These are phyloP conservation scores for Gymnopithys bicolor DNA, from an alignment of 2,797 vertebrate genomes.

Conservation along the genomic window DNA sequence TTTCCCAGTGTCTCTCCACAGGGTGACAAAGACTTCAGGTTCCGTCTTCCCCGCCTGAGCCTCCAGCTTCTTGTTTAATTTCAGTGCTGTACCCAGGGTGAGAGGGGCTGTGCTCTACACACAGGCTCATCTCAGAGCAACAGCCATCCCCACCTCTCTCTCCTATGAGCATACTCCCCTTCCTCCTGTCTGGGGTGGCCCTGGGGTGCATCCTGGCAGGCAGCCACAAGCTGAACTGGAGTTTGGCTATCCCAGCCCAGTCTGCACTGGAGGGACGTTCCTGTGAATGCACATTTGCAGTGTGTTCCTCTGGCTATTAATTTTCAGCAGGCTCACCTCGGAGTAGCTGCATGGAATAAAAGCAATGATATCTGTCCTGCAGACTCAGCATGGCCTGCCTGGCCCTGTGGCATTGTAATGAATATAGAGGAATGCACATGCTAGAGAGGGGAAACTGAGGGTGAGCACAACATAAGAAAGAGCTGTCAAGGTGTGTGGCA, in stretches of 20 bases:
- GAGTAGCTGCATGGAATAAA: neutral
- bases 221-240: neutral
- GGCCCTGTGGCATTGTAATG: rapidly evolving
- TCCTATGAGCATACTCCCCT: rapidly evolving
- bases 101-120: neutral
- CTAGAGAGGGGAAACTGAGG: neutral
- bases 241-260: neutral
- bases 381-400: neutral
- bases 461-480: neutral
- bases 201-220: neutral
- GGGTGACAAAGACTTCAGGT: neutral
- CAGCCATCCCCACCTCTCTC: neutral
- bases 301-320: rapidly evolving
- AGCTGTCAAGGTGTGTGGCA: neutral
- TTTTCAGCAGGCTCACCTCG: neutral
- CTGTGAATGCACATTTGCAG: no score
- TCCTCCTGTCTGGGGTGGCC: neutral
- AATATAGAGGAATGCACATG: rapidly evolving
- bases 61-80: neutral
- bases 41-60: no score
- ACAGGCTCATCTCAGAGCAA: neutral
- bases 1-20: neutral
- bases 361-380: neutral
- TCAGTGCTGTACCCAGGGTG: rapidly evolving
- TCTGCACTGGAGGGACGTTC: neutral